These are phyloP conservation scores for Pachyrhynchus sulphureomaculatus DNA, from an alignment of 1,140 invertebrate species.

Conservation along the genomic window DNA sequence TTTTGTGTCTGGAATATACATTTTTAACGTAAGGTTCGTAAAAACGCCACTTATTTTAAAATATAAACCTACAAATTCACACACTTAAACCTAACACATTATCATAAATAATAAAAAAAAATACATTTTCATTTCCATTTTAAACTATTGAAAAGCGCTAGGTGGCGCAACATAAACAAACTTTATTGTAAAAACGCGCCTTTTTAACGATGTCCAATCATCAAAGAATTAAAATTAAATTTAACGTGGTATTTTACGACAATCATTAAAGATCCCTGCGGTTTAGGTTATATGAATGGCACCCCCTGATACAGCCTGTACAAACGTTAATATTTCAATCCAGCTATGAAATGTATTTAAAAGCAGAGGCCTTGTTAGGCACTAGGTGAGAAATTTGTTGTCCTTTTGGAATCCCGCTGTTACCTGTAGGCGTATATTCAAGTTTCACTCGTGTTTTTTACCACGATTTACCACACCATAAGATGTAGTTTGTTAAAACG, in stretches of 20 bases:
- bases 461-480: background rate
- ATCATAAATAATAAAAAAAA: constrained; percentile 14
- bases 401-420: constrained; percentile 41
- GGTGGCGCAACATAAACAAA: constrained; percentile 30
- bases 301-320: constrained; percentile 38
- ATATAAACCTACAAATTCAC: background rate
- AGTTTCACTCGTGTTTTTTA: background rate
- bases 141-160: constrained; percentile 13
- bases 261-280: constrained; percentile 39
- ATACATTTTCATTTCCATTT: constrained; percentile 11
- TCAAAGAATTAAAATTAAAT: constrained; percentile 40
- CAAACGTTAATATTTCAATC: constrained; percentile 48
- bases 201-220: constrained; percentile 35
- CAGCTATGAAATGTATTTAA: constrained; percentile 43
- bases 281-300: constrained; percentile 41
- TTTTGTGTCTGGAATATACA: too few relatives aligned
- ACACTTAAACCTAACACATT: background rate
- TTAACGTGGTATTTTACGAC: constrained; percentile 39
- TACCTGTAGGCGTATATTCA: constrained; percentile 22
- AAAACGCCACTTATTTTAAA: too few relatives aligned
- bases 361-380: constrained; percentile 44
- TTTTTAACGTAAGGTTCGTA: too few relatives aligned
- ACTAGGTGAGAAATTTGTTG: constrained; percentile 50
- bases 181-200: constrained; percentile 30
- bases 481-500: constrained; percentile 17